These are phyloP conservation scores for Trichosurus vulpecula DNA, from an alignment of 2,797 vertebrate species.

Conservation along the genomic window DNA sequence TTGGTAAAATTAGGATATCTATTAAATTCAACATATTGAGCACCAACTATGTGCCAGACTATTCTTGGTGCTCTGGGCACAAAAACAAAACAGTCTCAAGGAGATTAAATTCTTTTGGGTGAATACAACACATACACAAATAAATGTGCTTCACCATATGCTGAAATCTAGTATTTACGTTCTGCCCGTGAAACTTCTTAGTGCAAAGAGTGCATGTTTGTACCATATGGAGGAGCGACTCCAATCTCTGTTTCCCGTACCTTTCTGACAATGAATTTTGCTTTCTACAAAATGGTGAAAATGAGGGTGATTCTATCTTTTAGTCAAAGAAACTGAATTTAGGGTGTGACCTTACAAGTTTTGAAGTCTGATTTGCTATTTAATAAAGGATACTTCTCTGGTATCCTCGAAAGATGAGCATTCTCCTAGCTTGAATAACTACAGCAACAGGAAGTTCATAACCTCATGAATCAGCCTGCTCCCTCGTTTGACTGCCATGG, in stretches of 20 bases:
- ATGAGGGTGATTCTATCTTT: neutral
- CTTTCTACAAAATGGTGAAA: neutral
- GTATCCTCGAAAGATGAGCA: neutral
- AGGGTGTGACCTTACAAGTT: neutral
- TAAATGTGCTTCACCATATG: neutral
- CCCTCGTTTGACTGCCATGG: neutral
- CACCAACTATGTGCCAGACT: too few relatives aligned
- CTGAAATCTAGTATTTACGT: neutral
- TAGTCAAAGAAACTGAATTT: neutral
- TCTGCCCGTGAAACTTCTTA: neutral
- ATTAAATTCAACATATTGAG: too few relatives aligned
- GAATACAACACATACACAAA: neutral
- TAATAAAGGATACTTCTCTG: neutral
- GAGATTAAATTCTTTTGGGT: neutral
- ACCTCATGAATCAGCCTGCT: neutral
- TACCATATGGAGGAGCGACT: neutral
- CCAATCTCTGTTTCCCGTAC: neutral
- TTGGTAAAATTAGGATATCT: too few relatives aligned
- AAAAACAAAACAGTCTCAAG: too few relatives aligned
- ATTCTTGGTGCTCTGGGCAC: too few relatives aligned
- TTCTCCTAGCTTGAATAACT: neutral
- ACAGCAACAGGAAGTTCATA: neutral
- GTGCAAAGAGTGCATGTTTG: neutral
- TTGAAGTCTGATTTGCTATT: neutral
- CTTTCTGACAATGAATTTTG: neutral